A percentile compares a stretch with the other conserved stretches of the same genome.
phyloP scores from a whole-genome alignment of 2,888 invertebrate species.

The Acanthopleura granulata region DNA sequence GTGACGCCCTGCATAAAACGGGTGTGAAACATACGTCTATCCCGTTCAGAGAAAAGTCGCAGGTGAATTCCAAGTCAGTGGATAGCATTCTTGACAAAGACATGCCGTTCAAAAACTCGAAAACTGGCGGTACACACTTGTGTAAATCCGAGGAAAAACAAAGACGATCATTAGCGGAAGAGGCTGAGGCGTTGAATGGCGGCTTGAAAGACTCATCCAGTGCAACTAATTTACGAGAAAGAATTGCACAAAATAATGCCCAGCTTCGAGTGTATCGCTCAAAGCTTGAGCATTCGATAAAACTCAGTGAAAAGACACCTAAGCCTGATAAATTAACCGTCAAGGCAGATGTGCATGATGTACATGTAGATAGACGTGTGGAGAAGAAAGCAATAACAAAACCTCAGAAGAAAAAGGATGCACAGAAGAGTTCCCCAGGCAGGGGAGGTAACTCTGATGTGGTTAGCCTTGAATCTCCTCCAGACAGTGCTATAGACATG shows the following conservation, averaged over 20 bases:
- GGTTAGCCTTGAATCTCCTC: slow-evolving; percentile 39
- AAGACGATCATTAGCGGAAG: not conserved
- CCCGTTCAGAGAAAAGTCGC: not conserved
- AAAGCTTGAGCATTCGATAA: not conserved
- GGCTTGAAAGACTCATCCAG: not conserved
- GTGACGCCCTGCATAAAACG: not conserved
- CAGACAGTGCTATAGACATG: slow-evolving; percentile 53
- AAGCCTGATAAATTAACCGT: not conserved
- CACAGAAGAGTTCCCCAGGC: not conserved
- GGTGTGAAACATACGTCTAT: not conserved
- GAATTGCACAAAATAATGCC: slow-evolving; percentile 7
- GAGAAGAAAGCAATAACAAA: not conserved
- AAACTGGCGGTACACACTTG: not conserved
- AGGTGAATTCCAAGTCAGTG: not conserved
- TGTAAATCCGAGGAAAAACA: not conserved
- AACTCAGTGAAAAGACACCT: not conserved
- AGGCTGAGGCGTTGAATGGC: not conserved
- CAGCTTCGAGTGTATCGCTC: not conserved
- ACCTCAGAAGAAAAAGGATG: not conserved
- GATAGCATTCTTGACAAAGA: not conserved
- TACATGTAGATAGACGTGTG: no score
- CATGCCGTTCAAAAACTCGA: not conserved
- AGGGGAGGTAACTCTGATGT: not conserved
- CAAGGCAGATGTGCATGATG: not conserved
- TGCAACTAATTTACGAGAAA: not conserved